Percentiles rank a stretch among this genome's conserved stretches.
These are phyloP conservation scores for Drosophila sordidula DNA, from an alignment of 2,888 invertebrate genomes.

Conservation along the genomic window DNA sequence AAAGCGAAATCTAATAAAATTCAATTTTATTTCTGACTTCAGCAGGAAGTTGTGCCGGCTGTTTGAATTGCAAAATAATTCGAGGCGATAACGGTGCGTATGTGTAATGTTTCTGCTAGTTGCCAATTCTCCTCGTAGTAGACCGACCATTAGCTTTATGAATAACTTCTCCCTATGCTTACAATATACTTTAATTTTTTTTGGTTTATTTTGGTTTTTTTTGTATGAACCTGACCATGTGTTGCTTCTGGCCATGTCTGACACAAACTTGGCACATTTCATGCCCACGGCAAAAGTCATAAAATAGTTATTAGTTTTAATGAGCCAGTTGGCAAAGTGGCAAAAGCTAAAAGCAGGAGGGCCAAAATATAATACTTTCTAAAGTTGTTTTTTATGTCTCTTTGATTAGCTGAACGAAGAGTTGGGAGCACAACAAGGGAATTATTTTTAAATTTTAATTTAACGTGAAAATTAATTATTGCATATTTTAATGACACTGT, in stretches of 20 bases:
- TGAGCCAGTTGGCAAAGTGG: conserved; percentile 24
- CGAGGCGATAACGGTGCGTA: conserved; percentile 24
- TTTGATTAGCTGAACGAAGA: conserved; percentile 6
- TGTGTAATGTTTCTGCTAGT: conserved; percentile 17
- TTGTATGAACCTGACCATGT: conserved; percentile 29
- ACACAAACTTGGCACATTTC: conserved; percentile 32
- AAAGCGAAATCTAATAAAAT: conserved; percentile 23
- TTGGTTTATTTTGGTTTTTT: neutral
- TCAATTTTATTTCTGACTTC: conserved; percentile 26
- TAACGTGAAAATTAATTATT: too few relatives aligned
- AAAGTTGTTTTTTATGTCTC: conserved; percentile 10
- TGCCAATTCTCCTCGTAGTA: neutral
- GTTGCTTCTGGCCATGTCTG: conserved; percentile 13
- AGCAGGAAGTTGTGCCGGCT: conserved; percentile 17
- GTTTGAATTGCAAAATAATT: conserved; percentile 9
- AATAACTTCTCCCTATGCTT: conserved; percentile 4
- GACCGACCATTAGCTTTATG: conserved; percentile 26
- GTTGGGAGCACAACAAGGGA: too few relatives aligned
- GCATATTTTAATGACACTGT: too few relatives aligned
- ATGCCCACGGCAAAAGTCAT: conserved; percentile 33
- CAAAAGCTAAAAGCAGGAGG: conserved; percentile 11
- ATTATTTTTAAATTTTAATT: too few relatives aligned
- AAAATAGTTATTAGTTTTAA: conserved; percentile 64
- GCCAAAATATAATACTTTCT: conserved; percentile 2
- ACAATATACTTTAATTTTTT: conserved; percentile 4